Evolutionary conservation across 1,140 invertebrate genomes (phyloP).

Genomic region (Pseudomyrmex cubaensis): DNA sequence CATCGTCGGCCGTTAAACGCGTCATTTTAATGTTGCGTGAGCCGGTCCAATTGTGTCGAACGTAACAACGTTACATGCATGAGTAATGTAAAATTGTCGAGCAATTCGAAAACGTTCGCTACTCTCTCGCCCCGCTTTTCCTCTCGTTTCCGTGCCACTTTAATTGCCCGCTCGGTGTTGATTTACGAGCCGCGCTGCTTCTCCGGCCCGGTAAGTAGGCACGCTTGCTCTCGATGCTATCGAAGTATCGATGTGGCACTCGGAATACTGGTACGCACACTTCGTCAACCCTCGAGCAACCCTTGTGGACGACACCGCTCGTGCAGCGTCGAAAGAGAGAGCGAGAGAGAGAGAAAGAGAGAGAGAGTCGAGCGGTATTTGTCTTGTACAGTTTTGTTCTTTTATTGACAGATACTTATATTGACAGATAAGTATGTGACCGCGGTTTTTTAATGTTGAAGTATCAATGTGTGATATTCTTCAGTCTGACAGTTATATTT

Average conservation of each 20-base stretch:
- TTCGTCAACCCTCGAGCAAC: background rate
- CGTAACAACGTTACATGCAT: slow-evolving; percentile 46
- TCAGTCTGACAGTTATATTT: background rate
- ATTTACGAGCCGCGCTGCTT: slow-evolving; percentile 23
- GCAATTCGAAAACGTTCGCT: slow-evolving; percentile 19
- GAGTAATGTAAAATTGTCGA: slow-evolving; percentile 51
- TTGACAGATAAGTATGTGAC: too few relatives aligned
- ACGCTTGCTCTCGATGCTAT: slow-evolving; percentile 15
- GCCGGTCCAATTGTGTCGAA: slow-evolving; percentile 42
- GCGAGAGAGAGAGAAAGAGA: too few relatives aligned
- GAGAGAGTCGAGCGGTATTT: too few relatives aligned
- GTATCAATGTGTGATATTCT: too few relatives aligned
- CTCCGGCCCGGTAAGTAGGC: slow-evolving; percentile 2
- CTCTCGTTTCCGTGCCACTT: slow-evolving; percentile 15
- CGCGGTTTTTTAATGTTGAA: background rate
- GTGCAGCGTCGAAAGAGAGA: background rate
- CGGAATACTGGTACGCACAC: background rate
- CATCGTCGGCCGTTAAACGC: background rate
- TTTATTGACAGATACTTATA: too few relatives aligned
- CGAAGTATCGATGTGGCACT: slow-evolving; percentile 5
- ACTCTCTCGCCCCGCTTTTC: background rate
- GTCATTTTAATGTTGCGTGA: slow-evolving; percentile 46
- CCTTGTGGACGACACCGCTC: background rate
- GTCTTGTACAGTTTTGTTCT: too few relatives aligned
- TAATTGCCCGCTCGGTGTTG: slow-evolving; percentile 43